These are phyloP conservation scores for Pandemis corylana DNA, from an alignment of 2,888 invertebrate genomes.

Conservation along the genomic window DNA sequence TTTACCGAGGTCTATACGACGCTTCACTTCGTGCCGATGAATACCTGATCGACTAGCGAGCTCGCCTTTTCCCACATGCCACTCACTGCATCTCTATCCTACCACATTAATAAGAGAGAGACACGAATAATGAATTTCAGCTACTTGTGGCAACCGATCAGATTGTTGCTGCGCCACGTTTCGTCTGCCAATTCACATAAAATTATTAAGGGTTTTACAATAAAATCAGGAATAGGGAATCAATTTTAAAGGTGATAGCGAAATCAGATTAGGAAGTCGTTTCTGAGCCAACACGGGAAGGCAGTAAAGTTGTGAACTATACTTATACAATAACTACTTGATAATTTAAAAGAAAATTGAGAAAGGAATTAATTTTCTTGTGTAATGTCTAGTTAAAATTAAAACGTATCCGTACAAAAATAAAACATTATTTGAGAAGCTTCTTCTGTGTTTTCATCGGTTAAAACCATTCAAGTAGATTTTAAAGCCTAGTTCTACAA, in stretches of 20 bases:
- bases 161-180: background rate
- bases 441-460: no score
- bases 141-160: background rate
- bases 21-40: constrained; percentile 11
- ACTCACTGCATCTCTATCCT: background rate
- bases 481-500: no score
- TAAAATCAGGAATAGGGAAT: constrained; percentile 1
- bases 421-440: no score
- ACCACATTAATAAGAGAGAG: background rate
- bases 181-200: background rate
- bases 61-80: background rate
- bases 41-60: constrained; percentile 15
- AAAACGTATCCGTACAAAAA: no score
- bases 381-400: no score
- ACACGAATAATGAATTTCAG: background rate
- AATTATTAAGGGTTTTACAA: constrained; percentile 6
- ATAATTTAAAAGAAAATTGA: no score
- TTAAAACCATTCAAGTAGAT: no score
- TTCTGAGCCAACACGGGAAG: background rate
- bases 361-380: no score
- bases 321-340: no score
- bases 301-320: background rate
- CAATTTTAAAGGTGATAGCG: background rate
- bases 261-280: background rate
- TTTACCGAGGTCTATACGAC: constrained; percentile 16